Conservation (phyloP, 1,140 invertebrate genomes). For the Eciton burchellii region DNA sequence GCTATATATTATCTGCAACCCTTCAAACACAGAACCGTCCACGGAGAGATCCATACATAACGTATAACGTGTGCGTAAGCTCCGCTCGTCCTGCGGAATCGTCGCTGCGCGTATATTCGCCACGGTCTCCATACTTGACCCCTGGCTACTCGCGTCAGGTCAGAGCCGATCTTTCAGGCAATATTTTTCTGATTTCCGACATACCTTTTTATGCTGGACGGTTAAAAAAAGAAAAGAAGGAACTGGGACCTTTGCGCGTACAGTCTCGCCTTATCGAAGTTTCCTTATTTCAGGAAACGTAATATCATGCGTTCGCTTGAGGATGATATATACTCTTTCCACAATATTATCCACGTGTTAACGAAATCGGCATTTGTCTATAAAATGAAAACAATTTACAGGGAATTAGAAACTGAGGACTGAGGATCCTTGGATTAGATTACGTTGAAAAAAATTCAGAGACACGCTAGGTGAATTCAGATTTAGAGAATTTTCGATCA, state of each 20-base stretch:
- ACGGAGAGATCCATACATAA: conserved; percentile 72
- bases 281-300: neutral
- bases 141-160: neutral
- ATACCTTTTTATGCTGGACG: neutral
- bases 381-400: neutral
- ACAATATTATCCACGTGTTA: neutral
- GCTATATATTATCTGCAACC: conserved; percentile 82
- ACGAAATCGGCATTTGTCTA: neutral
- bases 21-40: conserved; percentile 81
- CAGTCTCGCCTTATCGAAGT: neutral
- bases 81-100: conserved; percentile 19
- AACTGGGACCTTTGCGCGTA: neutral
- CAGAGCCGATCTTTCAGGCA: neutral
- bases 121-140: neutral
- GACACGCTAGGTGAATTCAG: too few species aligned
- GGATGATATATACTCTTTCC: too few species aligned
- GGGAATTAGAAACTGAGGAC: neutral
- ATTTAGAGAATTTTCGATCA: too few species aligned
- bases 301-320: neutral
- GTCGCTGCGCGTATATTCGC: neutral
- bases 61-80: conserved; percentile 66
- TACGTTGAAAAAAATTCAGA: neutral
- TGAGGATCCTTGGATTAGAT: too few species aligned
- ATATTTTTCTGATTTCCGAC: neutral
- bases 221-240: neutral